A percentile compares a stretch with the other conserved stretches of the same genome.
These are phyloP conservation scores for Oreochromis mossambicus DNA, from an alignment of 2,797 vertebrate species.

Conservation along the genomic window DNA sequence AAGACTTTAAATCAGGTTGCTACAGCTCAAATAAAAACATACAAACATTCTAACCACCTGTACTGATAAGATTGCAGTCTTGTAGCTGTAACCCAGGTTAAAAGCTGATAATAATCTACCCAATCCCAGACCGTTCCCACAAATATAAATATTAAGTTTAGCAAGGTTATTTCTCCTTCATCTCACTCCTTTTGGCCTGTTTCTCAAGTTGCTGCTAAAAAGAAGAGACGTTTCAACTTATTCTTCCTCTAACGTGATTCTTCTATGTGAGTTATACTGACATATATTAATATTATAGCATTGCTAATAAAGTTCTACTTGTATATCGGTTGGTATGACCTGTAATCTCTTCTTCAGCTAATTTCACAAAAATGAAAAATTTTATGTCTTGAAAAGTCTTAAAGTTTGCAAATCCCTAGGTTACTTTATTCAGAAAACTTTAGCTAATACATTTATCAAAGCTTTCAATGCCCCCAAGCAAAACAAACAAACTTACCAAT, in stretches of 20 bases:
- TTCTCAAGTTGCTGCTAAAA: not conserved
- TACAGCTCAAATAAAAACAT: not conserved
- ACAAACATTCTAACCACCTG: not conserved
- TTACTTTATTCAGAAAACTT: not conserved
- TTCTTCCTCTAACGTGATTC: not conserved
- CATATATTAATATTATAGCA: not conserved
- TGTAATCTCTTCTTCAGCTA: not conserved
- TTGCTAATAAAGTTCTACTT: not conserved
- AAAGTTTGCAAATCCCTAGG: accelerated
- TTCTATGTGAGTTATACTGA: not conserved
- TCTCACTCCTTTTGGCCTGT: accelerated
- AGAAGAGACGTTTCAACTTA: not conserved
- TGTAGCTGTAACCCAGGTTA: not conserved
- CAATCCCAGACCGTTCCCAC: not conserved
- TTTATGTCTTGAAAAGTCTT: not conserved
- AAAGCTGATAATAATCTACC: not conserved
- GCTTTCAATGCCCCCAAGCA: not conserved
- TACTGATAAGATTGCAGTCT: not conserved
- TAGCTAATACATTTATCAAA: not conserved
- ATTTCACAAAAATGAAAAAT: accelerated
- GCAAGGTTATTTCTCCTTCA: not conserved
- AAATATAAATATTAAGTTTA: not conserved
- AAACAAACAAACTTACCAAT: not conserved
- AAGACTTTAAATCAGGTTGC: not conserved
- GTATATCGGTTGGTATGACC: accelerated